These are phyloP conservation scores for Rhaphigaster nebulosa DNA, from an alignment of 2,888 invertebrate genomes.

Conservation along the genomic window DNA sequence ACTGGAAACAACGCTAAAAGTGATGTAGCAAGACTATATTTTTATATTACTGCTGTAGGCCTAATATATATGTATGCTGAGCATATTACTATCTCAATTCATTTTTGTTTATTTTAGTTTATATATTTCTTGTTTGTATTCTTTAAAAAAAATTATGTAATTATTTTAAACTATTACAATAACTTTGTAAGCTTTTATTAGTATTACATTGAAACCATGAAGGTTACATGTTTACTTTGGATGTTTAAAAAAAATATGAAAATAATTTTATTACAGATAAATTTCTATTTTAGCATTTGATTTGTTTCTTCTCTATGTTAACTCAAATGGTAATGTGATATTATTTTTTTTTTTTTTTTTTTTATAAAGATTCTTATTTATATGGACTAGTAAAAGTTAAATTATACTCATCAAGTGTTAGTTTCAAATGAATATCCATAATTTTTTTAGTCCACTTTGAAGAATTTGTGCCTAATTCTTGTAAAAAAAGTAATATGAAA, in stretches of 20 bases:
- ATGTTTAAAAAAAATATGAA: background rate
- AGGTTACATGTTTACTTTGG: background rate
- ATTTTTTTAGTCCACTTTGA: slow-evolving; percentile 18
- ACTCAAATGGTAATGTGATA: background rate
- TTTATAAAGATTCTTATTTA: background rate
- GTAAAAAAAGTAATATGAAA: slow-evolving; percentile 22
- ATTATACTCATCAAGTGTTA: background rate
- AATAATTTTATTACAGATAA: background rate
- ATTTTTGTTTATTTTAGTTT: background rate
- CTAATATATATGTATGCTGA: background rate
- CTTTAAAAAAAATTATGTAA: background rate
- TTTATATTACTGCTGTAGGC: slow-evolving; percentile 41
- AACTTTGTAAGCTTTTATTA: background rate
- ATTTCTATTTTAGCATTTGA: background rate
- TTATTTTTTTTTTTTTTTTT: background rate
- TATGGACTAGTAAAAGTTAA: background rate
- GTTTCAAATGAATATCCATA: background rate
- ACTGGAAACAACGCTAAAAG: slow-evolving; percentile 32
- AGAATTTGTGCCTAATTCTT: slow-evolving; percentile 49
- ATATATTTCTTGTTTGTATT: background rate
- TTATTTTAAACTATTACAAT: background rate
- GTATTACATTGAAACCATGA: background rate
- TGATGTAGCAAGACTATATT: slow-evolving; percentile 45
- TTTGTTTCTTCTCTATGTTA: background rate
- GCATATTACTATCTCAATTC: background rate